phyloP scores from a whole-genome alignment of 1,140 invertebrate genomes.

The Globodera rostochiensis region DNA sequence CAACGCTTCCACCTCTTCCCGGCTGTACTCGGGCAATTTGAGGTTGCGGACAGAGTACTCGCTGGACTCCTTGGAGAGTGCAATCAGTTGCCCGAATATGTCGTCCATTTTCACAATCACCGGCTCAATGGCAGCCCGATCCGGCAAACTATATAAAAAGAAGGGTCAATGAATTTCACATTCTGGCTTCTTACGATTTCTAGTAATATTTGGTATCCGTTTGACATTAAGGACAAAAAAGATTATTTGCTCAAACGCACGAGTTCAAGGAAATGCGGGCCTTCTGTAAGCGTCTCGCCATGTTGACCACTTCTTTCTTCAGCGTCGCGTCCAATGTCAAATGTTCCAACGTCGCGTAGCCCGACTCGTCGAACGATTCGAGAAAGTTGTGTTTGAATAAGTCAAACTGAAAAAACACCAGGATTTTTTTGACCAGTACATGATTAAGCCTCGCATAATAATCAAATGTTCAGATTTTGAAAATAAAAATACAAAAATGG shows the following conservation, averaged over 20 bases:
- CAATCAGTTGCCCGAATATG: conserved; percentile 15
- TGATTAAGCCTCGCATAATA: too few relatives aligned
- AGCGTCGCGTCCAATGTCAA: conserved; percentile 6
- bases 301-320: conserved; percentile 31
- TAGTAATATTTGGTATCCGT: background rate
- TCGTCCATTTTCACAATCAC: conserved; percentile 24
- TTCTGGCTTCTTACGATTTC: too few relatives aligned
- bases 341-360: conserved; percentile 32
- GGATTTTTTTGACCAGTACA: background rate
- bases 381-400: conserved; percentile 27
- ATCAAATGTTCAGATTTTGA: too few relatives aligned
- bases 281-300: conserved; percentile 18
- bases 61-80: conserved; percentile 26
- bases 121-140: conserved; percentile 11
- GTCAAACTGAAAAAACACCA: conserved; percentile 13
- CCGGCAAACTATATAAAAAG: background rate
- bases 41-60: conserved; percentile 21
- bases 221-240: background rate
- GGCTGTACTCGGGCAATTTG: conserved; percentile 23
- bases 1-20: conserved; percentile 14
- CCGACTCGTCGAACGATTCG: conserved; percentile 30
- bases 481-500: too few relatives aligned
- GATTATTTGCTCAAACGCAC: background rate
- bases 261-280: conserved; percentile 20
- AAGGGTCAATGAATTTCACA: too few relatives aligned